A percentile compares a stretch with the other conserved stretches of the same genome.
phyloP scores from a whole-genome alignment of 2,888 invertebrate species.

The Electrophaes corylata region DNA sequence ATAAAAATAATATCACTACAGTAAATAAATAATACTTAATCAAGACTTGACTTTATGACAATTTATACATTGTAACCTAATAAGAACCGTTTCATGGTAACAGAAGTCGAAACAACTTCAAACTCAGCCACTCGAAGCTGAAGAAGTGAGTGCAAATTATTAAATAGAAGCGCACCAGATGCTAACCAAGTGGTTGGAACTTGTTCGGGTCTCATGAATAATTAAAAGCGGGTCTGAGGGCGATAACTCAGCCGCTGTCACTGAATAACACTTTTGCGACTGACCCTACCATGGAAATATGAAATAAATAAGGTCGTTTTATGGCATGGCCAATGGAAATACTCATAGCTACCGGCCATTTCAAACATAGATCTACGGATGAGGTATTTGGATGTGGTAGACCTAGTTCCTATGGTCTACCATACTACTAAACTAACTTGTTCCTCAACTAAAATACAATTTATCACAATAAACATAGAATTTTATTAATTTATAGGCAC shows the following conservation, averaged over 20 bases:
- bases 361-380: background rate
- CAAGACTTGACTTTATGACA: too few relatives aligned
- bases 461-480: background rate
- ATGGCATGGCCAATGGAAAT: too few relatives aligned
- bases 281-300: conserved; percentile 34
- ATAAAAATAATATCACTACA: too few relatives aligned
- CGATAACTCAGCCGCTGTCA: conserved; percentile 71
- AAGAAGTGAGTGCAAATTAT: conserved; percentile 72
- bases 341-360: background rate
- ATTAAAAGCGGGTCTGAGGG: conserved; percentile 70
- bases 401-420: background rate
- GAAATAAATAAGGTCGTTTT: conserved; percentile 28
- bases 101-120: conserved; percentile 28
- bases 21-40: too few relatives aligned
- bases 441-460: background rate
- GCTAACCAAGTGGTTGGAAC: conserved; percentile 66
- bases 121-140: conserved; percentile 40
- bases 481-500: too few relatives aligned
- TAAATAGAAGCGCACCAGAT: conserved; percentile 70
- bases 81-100: background rate
- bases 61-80: too few relatives aligned
- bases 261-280: conserved; percentile 63
- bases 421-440: background rate
- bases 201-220: conserved; percentile 73
- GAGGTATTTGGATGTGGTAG: background rate